A percentile compares a stretch with the other conserved stretches of the same genome.
Evolutionary conservation across 2,113 vertebrate genomes (phyloP).

Genomic region (Strix uralensis): DNA sequence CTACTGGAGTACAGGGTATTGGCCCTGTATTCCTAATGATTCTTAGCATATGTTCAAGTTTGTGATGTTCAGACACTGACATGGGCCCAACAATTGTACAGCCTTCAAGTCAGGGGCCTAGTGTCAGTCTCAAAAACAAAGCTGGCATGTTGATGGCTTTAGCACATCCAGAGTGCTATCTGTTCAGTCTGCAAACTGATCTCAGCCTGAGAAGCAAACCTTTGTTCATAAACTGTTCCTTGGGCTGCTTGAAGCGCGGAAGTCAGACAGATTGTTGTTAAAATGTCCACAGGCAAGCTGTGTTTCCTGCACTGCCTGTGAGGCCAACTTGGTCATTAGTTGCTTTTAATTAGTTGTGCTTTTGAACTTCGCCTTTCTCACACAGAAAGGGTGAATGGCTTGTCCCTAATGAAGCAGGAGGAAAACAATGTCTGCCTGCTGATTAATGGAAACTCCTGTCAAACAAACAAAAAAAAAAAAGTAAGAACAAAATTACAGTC

Average conservation of each 20-base stretch:
- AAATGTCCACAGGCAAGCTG: not conserved
- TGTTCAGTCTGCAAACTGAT: not conserved
- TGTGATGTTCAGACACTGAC: not conserved
- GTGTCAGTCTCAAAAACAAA: not conserved
- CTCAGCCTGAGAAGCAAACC: not conserved
- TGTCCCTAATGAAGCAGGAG: not conserved
- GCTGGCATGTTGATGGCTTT: not conserved
- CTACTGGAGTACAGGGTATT: not conserved
- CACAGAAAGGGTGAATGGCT: not conserved
- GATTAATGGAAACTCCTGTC: not conserved
- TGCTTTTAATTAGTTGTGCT: slow-evolving; percentile 1
- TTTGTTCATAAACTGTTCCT: not conserved
- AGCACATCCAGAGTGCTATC: not conserved
- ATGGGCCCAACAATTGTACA: not conserved
- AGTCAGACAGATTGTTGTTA: not conserved
- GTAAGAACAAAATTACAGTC: not conserved
- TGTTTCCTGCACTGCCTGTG: not conserved
- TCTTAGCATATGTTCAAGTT: not conserved
- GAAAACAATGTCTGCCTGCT: not conserved
- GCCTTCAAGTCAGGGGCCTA: not conserved
- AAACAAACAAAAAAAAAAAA: not conserved
- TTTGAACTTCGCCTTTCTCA: slow-evolving; percentile 25
- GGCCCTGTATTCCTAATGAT: not conserved
- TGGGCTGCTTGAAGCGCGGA: not conserved
- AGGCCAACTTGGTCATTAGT: not conserved